These are phyloP conservation scores for Nematostella vectensis DNA, from an alignment of 92 coral and sea anemone species.

Conservation along the genomic window DNA sequence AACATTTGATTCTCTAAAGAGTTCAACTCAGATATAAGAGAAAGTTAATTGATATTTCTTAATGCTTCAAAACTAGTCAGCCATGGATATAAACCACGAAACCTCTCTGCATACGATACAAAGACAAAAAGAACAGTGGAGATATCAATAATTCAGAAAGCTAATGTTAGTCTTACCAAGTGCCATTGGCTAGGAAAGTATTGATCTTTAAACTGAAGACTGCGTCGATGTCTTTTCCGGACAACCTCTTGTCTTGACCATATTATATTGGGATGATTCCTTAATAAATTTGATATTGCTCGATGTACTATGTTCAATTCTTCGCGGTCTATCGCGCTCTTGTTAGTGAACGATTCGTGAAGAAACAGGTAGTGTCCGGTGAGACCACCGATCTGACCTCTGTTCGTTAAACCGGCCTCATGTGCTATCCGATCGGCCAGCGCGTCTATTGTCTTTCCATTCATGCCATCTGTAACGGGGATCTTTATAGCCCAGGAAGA, in stretches of 20 bases:
- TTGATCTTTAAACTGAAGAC: constrained; percentile 90
- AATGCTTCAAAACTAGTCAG: too few species aligned
- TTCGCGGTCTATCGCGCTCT: constrained; percentile 29
- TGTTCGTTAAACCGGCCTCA: constrained; percentile 73
- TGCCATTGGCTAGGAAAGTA: constrained; percentile 99
- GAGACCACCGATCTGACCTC: constrained; percentile 92
- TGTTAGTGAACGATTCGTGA: constrained; percentile 62
- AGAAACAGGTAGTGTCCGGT: constrained; percentile 76
- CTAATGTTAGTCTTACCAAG: constrained; percentile 57
- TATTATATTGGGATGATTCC: constrained; percentile 77
- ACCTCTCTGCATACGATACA: too few species aligned
- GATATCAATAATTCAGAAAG: constrained; percentile 35
- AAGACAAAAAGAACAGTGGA: constrained; percentile 20
- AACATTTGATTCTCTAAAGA: too few species aligned
- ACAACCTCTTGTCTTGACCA: constrained; percentile 91
- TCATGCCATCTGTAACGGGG: constrained; percentile 37
- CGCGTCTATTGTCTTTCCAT: constrained; percentile 27
- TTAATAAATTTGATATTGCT: constrained; percentile 40
- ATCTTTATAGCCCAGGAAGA: constrained; percentile 95
- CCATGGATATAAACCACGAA: too few species aligned
- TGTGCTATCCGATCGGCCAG: constrained; percentile 68
- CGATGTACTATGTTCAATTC: constrained; percentile 27
- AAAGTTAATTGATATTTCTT: too few species aligned
- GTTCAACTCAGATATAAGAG: too few species aligned
- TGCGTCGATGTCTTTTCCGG: constrained; percentile 60